Evolutionary conservation across 2,888 invertebrate species (phyloP).

Genomic region (Unio pictorum): DNA sequence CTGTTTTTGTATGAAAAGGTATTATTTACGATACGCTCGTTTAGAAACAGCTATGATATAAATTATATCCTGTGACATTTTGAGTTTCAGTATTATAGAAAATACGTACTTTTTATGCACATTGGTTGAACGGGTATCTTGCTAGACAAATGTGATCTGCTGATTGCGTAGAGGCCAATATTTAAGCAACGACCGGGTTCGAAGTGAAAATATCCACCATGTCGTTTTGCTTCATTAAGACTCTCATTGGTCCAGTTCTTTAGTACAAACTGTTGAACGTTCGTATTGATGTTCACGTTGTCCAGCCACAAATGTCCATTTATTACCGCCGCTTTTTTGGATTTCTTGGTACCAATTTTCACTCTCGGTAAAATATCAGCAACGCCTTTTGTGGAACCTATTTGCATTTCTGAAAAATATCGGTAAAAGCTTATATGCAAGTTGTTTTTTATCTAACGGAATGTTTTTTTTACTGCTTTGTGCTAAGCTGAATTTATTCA

Average conservation of each 20-base stretch:
- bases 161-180: conserved; percentile 35
- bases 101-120: conserved; percentile 43
- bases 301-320: conserved; percentile 36
- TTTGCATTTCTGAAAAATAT: conserved; percentile 38
- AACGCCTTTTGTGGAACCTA: conserved; percentile 25
- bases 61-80: neutral
- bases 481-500: too few relatives aligned
- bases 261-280: conserved; percentile 28
- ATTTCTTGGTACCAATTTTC: conserved; percentile 25
- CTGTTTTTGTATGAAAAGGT: too few relatives aligned
- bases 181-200: conserved; percentile 47
- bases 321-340: conserved; percentile 31
- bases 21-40: too few relatives aligned
- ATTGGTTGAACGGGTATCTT: conserved; percentile 23
- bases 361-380: conserved; percentile 41
- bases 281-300: conserved; percentile 20
- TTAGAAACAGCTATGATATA: too few relatives aligned
- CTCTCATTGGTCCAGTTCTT: conserved; percentile 23
- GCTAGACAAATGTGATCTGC: conserved; percentile 37
- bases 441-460: neutral
- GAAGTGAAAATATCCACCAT: conserved; percentile 27
- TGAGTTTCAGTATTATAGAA: neutral
- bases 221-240: neutral
- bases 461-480: too few relatives aligned
- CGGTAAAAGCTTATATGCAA: neutral